Percentiles rank a stretch among this genome's conserved stretches.
Evolutionary conservation across 2,113 vertebrate genomes (phyloP).

Genomic region (Chinchilla lanigera): DNA sequence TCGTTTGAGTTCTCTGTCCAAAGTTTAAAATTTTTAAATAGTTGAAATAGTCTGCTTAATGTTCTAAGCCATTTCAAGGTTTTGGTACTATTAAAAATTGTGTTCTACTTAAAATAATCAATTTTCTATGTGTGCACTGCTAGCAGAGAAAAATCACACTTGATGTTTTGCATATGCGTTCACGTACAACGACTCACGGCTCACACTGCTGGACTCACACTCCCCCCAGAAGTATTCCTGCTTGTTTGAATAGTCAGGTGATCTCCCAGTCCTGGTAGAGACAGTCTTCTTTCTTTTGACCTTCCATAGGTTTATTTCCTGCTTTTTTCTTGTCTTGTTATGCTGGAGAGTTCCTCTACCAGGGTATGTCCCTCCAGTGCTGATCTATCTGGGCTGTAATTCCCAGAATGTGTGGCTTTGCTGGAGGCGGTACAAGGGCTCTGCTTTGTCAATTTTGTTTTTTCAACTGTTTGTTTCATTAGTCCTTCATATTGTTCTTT

Average conservation of each 20-base stretch:
- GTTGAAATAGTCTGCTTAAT: not conserved
- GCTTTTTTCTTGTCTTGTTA: not conserved
- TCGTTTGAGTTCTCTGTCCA: not conserved
- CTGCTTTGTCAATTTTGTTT: not conserved
- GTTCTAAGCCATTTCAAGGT: not conserved
- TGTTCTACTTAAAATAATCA: not conserved
- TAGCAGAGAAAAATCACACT: not conserved
- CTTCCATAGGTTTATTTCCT: not conserved
- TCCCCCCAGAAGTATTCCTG: not conserved
- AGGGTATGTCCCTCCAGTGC: fast-evolving
- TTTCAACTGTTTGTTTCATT: not conserved
- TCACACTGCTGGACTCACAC: not conserved
- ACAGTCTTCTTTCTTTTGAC: not conserved
- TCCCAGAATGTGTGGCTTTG: not conserved
- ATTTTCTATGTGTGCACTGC: not conserved
- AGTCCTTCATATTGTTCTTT: too few relatives aligned
- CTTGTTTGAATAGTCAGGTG: not conserved
- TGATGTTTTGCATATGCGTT: not conserved
- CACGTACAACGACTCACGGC: too few relatives aligned
- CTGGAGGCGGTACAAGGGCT: not conserved
- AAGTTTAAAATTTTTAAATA: not conserved
- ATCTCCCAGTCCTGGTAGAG: not conserved
- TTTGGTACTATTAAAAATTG: not conserved
- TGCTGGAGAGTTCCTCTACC: not conserved
- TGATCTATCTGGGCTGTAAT: fast-evolving